A percentile compares a stretch with the other conserved stretches of the same genome.
Evolutionary conservation across 2,797 vertebrate species (phyloP).

Genomic region (Harpagifer antarcticus): DNA sequence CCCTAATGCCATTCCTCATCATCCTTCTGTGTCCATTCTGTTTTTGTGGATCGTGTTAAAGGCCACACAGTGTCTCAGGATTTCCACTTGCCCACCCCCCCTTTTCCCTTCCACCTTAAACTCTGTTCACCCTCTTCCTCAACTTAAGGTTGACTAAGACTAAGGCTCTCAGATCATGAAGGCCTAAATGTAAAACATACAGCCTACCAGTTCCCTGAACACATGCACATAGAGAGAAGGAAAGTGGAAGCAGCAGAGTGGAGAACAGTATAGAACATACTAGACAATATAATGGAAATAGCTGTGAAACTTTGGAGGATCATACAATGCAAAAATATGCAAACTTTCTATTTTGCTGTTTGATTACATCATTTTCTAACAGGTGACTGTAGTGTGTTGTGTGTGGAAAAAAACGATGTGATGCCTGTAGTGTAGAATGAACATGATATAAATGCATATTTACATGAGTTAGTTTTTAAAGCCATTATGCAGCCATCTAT

Average conservation of each 20-base stretch:
- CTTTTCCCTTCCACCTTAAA: slow-evolving; percentile 15
- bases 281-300: slow-evolving; percentile 67
- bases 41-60: slow-evolving; percentile 74
- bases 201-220: slow-evolving; percentile 60
- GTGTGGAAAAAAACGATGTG: slow-evolving; percentile 68
- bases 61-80: slow-evolving; percentile 87
- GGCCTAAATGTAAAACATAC: slow-evolving; percentile 53
- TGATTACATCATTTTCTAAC: slow-evolving; percentile 84
- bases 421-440: slow-evolving; percentile 81
- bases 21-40: slow-evolving; percentile 76
- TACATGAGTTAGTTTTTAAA: slow-evolving; percentile 81
- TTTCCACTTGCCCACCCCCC: slow-evolving; percentile 63
- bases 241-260: slow-evolving; percentile 53
- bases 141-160: slow-evolving; percentile 68
- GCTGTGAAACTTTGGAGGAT: slow-evolving; percentile 85
- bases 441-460: slow-evolving; percentile 78
- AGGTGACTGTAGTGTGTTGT: slow-evolving; percentile 82
- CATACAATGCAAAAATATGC: slow-evolving; percentile 90
- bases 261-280: slow-evolving; percentile 41
- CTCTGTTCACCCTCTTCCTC: slow-evolving; percentile 47
- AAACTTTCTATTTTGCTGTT: slow-evolving; percentile 88
- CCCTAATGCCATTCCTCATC: slow-evolving; percentile 56
- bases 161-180: slow-evolving; percentile 56
- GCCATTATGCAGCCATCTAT: slow-evolving; percentile 79
- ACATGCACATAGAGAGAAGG: slow-evolving; percentile 43